A percentile compares a stretch with the other conserved stretches of the same genome.
phyloP scores from a whole-genome alignment of 2,113 vertebrate species.

The Henicopernis longicauda region DNA sequence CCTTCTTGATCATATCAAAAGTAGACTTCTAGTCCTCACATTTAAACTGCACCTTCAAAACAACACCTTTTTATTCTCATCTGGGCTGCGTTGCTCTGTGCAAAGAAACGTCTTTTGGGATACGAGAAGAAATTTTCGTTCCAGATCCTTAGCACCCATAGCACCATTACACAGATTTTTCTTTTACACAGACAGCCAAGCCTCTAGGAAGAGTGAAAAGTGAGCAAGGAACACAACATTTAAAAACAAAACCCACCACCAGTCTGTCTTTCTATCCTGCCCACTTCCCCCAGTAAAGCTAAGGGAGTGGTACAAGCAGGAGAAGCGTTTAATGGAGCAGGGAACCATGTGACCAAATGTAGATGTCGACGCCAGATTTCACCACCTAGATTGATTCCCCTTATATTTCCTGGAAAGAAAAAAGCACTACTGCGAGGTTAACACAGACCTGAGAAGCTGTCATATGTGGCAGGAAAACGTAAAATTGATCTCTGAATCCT shows the following conservation, averaged over 20 bases:
- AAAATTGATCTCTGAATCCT: not conserved
- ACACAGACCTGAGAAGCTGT: not conserved
- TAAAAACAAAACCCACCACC: not conserved
- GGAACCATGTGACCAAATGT: not conserved
- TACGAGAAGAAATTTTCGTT: not conserved
- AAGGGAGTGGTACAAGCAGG: not conserved
- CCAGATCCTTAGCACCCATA: not conserved
- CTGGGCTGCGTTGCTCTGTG: not conserved
- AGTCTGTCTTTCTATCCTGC: not conserved
- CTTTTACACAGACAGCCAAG: not conserved
- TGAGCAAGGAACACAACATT: not conserved
- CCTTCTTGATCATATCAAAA: not conserved
- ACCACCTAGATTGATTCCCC: not conserved
- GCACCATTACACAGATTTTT: not conserved
- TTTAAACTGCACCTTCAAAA: not conserved
- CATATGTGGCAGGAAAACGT: not conserved
- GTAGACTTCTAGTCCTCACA: not conserved
- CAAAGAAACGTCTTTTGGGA: not conserved
- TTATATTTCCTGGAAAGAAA: not conserved
- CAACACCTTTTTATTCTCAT: rapidly evolving
- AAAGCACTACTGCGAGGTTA: not conserved
- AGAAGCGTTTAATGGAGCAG: not conserved
- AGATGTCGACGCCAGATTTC: not conserved
- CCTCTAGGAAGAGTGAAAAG: not conserved
- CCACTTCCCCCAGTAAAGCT: not conserved